These are phyloP conservation scores for Scartelaos histophorus DNA, from an alignment of 2,113 vertebrate genomes.

Conservation along the genomic window DNA sequence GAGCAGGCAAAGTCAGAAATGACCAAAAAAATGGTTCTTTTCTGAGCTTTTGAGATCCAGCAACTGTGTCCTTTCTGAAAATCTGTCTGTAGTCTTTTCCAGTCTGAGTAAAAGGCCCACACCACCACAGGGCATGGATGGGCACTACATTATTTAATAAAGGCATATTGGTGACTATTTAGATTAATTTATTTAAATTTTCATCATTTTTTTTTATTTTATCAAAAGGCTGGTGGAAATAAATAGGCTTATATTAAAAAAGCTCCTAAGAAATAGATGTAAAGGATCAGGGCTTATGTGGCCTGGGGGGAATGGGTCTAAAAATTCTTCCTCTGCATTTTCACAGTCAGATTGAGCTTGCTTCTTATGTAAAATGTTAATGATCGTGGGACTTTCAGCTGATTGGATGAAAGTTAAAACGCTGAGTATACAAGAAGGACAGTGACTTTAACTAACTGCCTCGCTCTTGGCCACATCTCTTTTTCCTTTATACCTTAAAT, in stretches of 20 bases:
- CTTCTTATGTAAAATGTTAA: slow-evolving; percentile 45
- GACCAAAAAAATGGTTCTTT: not conserved
- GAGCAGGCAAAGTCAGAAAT: not conserved
- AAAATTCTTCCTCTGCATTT: slow-evolving; percentile 2
- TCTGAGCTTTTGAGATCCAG: not conserved
- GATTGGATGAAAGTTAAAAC: slow-evolving; percentile 32
- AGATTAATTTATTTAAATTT: too few species aligned
- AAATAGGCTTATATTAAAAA: not conserved
- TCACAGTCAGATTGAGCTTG: slow-evolving; percentile 23
- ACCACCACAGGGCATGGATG: not conserved
- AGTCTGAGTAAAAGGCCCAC: not conserved
- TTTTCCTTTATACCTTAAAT: not conserved
- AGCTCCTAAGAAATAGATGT: not conserved
- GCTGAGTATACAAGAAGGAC: slow-evolving; percentile 26
- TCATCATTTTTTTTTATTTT: not conserved
- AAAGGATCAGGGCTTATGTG: not conserved
- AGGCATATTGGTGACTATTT: too few species aligned
- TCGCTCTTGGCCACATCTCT: slow-evolving; percentile 9
- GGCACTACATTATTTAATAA: not conserved
- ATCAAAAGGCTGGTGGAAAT: not conserved
- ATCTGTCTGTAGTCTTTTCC: not conserved
- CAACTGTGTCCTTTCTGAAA: slow-evolving; percentile 1
- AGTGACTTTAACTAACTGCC: slow-evolving; percentile 32
- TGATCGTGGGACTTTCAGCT: slow-evolving; percentile 10
- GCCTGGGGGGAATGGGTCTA: slow-evolving; percentile 21